These are phyloP conservation scores for Sussaba pulchella DNA, from an alignment of 2,888 invertebrate genomes.

Conservation along the genomic window DNA sequence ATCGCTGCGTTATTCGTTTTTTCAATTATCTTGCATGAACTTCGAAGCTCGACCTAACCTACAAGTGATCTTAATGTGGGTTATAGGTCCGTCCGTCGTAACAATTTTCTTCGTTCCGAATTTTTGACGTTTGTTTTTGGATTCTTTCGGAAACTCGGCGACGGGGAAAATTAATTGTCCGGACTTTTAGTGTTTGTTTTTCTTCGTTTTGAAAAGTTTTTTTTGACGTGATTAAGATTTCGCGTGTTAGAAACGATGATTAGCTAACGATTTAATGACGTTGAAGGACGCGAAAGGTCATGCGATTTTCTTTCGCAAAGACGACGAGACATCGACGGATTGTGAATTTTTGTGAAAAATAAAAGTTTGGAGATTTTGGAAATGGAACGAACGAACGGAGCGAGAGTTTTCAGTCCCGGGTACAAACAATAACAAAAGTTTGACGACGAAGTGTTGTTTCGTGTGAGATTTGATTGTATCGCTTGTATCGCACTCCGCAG, in stretches of 20 bases:
- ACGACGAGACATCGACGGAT: not conserved
- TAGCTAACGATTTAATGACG: conserved; percentile 63
- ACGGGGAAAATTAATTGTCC: too few species aligned
- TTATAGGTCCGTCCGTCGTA: not conserved
- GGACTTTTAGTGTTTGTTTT: conserved; percentile 21
- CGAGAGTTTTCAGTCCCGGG: too few species aligned
- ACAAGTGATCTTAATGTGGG: not conserved
- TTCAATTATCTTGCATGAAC: conserved; percentile 11
- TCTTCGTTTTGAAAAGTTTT: not conserved
- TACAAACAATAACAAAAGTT: not conserved
- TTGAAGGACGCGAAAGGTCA: conserved; percentile 73
- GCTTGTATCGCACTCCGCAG: conserved; percentile 79
- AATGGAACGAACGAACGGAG: not conserved
- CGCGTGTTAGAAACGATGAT: conserved; percentile 53
- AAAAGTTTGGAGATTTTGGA: not conserved
- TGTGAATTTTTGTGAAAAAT: not conserved
- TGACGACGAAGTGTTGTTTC: conserved; percentile 9
- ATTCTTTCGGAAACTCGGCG: too few species aligned
- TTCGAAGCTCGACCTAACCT: not conserved
- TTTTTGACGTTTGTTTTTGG: too few species aligned
- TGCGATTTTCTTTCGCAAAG: conserved; percentile 55
- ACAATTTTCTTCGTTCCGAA: not conserved
- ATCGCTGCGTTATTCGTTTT: conserved; percentile 3
- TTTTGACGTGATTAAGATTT: conserved; percentile 11
- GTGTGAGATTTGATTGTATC: too few species aligned